phyloP scores from a whole-genome alignment of 2,113 vertebrate species.

The Neogobius melanostomus region DNA sequence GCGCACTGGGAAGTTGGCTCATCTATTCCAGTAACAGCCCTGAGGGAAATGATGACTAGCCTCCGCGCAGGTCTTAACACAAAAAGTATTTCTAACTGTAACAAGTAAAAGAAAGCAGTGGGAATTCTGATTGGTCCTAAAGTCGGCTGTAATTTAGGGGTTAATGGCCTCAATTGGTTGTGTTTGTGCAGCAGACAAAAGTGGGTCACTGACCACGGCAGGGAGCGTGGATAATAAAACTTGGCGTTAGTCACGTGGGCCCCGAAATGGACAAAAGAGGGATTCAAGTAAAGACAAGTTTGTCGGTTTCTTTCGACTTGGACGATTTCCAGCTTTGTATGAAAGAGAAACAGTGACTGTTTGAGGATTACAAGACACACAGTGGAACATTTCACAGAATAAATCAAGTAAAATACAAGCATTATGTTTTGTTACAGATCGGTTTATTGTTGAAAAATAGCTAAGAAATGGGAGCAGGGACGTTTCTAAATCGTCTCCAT shows the following conservation, averaged over 20 bases:
- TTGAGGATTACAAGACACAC: too few species aligned
- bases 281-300: not conserved
- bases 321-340: too few species aligned
- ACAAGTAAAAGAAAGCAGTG: not conserved
- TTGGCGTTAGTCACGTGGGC: not conserved
- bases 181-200: slow-evolving; percentile 4
- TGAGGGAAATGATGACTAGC: not conserved
- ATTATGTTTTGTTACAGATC: too few species aligned
- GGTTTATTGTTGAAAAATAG: too few species aligned
- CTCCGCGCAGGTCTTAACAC: slow-evolving; percentile 5
- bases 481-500: too few species aligned
- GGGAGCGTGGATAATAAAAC: not conserved
- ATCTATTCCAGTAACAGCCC: slow-evolving; percentile 18
- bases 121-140: not conserved
- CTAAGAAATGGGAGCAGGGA: too few species aligned
- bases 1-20: not conserved
- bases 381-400: too few species aligned
- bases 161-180: slow-evolving; percentile 6
- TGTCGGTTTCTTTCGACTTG: too few species aligned
- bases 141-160: not conserved
- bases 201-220: slow-evolving; percentile 10
- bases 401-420: too few species aligned
- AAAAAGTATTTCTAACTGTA: slow-evolving; percentile 2
- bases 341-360: not conserved
- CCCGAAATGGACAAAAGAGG: not conserved